Conservation (phyloP, 2,113 vertebrate species). For the Ptychochromis oligacanthus region DNA sequence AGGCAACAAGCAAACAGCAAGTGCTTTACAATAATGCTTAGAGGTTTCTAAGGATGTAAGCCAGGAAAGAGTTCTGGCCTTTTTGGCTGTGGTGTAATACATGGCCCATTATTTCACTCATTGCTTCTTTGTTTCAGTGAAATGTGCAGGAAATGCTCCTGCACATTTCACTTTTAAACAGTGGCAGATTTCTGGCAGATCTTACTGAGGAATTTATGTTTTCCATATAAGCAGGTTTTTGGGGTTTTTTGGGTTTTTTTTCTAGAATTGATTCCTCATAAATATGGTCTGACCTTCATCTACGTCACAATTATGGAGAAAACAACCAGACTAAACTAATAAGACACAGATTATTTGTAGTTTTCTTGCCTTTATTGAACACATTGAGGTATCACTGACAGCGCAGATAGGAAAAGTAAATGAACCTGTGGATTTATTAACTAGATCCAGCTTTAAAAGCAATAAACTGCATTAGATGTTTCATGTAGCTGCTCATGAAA, state of each 20-base stretch:
- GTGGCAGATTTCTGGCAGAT: too few relatives aligned
- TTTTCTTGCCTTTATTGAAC: not conserved
- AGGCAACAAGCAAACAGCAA: not conserved
- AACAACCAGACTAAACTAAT: not conserved
- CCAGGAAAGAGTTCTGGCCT: not conserved
- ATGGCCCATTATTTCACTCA: not conserved
- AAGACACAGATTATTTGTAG: fast-evolving
- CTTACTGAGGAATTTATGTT: too few relatives aligned
- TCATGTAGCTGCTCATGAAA: not conserved
- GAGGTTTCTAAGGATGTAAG: not conserved
- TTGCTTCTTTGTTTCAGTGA: too few relatives aligned
- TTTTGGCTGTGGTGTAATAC: not conserved
- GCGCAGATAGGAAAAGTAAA: not conserved
- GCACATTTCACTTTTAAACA: too few relatives aligned
- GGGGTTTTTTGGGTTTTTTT: too few relatives aligned
- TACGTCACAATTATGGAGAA: not conserved
- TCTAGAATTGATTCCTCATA: too few relatives aligned
- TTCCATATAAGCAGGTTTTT: too few relatives aligned
- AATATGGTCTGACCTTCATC: too few relatives aligned
- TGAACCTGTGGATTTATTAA: not conserved
- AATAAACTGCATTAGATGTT: not conserved
- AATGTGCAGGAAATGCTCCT: too few relatives aligned
- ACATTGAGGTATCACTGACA: not conserved
- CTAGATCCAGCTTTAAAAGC: not conserved
- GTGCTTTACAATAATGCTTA: not conserved